These are phyloP conservation scores for Drosophila pallidifrons DNA, from an alignment of 1,140 invertebrate species.

Conservation along the genomic window DNA sequence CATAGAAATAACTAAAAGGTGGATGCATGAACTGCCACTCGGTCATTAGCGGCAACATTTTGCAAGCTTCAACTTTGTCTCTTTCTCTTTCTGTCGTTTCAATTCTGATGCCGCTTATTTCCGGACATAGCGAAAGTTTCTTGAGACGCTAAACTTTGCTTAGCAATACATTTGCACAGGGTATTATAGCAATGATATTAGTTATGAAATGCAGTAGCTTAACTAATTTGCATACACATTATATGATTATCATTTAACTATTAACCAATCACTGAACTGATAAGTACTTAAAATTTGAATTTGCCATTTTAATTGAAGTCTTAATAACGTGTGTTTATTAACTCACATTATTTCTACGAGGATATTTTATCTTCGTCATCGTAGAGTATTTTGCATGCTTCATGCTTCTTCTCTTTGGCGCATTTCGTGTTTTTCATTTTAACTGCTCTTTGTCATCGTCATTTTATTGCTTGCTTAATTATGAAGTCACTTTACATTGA, in stretches of 20 bases:
- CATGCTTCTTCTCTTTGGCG: not conserved
- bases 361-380: slow-evolving; percentile 12
- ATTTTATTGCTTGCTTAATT: slow-evolving; percentile 76
- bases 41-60: slow-evolving; percentile 69
- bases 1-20: slow-evolving; percentile 33
- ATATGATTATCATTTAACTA: too few relatives aligned
- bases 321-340: not conserved
- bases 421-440: slow-evolving; percentile 35
- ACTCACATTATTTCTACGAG: not conserved
- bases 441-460: slow-evolving; percentile 27
- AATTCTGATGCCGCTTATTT: slow-evolving; percentile 43
- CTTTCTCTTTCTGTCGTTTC: not conserved
- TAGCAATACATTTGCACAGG: not conserved
- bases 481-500: slow-evolving; percentile 79
- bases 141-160: slow-evolving; percentile 60
- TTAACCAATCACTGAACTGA: too few relatives aligned
- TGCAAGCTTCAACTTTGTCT: slow-evolving; percentile 22
- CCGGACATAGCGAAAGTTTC: slow-evolving; percentile 63
- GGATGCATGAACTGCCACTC: slow-evolving; percentile 44
- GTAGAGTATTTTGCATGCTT: not conserved
- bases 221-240: too few relatives aligned
- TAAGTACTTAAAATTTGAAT: too few relatives aligned
- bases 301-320: not conserved
- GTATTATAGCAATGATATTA: slow-evolving; percentile 1
- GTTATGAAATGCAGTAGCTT: not conserved